Percentiles rank a stretch among this genome's conserved stretches.
Conservation (phyloP, 2,113 vertebrate species). For the Scartelaos histophorus region DNA sequence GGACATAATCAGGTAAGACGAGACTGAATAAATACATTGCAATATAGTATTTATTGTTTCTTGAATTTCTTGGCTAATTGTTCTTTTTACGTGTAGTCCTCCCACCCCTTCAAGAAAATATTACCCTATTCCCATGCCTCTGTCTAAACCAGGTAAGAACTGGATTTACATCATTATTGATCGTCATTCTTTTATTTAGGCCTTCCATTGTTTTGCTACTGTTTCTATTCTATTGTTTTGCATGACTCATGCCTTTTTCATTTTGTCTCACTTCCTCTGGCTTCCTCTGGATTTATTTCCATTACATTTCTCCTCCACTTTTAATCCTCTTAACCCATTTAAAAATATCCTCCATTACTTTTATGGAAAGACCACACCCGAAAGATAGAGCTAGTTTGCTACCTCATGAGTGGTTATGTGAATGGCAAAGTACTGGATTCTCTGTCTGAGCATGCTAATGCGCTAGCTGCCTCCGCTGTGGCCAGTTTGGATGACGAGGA, state of each 20-base stretch:
- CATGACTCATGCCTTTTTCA: constrained; percentile 68
- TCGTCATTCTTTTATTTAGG: constrained; percentile 21
- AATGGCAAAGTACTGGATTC: constrained; percentile 85
- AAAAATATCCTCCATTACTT: constrained; percentile 18
- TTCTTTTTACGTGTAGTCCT: constrained; percentile 76
- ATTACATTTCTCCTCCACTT: constrained; percentile 25
- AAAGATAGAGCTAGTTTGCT: constrained; percentile 90
- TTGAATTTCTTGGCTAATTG: constrained; percentile 1
- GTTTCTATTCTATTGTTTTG: constrained; percentile 29
- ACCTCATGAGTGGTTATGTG: constrained; percentile 90
- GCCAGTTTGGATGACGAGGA: constrained; percentile 87
- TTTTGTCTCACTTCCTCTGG: constrained; percentile 62
- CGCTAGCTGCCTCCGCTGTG: constrained; percentile 86
- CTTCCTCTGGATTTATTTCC: constrained; percentile 53
- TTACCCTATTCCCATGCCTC: constrained; percentile 96
- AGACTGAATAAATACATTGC: not conserved
- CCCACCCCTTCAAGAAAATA: constrained; percentile 88
- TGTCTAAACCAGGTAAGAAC: constrained; percentile 92
- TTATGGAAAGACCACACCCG: constrained; percentile 82
- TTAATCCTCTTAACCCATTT: constrained; percentile 9
- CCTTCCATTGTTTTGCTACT: constrained; percentile 15
- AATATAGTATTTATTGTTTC: not conserved
- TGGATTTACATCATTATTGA: not conserved
- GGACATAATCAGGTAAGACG: constrained; percentile 85
- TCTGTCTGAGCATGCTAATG: constrained; percentile 87